Base-by-base conservation (phyloP, 92 coral and sea anemone species). In the Epizoanthus stellaris region DNA sequence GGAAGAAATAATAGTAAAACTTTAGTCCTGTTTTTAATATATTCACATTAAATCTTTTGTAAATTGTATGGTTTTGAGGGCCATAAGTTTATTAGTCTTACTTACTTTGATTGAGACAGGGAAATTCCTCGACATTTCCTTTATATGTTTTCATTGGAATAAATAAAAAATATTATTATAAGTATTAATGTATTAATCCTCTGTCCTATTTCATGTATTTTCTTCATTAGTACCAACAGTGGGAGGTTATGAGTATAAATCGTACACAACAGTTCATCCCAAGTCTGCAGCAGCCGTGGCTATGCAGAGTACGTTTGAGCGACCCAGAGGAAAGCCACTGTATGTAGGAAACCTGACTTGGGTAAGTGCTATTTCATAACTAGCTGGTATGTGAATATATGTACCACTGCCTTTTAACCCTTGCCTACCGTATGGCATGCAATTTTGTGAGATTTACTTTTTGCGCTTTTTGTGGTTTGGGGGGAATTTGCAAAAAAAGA, bases 321-420 rank as follows among this genome's bases (percentile, higher is more conserved):
- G 96, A 19, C 91, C 87, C 80, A 93, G 93, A 67, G 99, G 99
- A 59, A 91, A 91, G 67, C 99, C 99, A 4, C 80, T 96, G 9
- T 96, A 96, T 77, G 99, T 96, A 19, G 99, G 99, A 56, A 96
- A 96, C 86, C 81, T 96, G 87, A 96, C 99, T 53, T 96, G 99
- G 99, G 99, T 96, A 88, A 74, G 98, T 90, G 66, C 20, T 58
- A 1, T 13, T 15, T 12, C 34, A 38, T 10, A 2, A 36, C 15
- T 25, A 38, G 56, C 34, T 34, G 34, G 72, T 34, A 25, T 34
- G 0, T 2, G 2, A 64, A 0, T 52, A 52, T 3, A 52, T 4
- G 49, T 43, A 43, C 7, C 49, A 53, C 49, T 70, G 14, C n/a
- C 25, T 30, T 72, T 72, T 34, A 4, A 7, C 16, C 20, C 19